Evolutionary conservation across 2,888 invertebrate genomes (phyloP), one percentile per base, ranked within the genome.

Genomic region (Polia nebulosa): DNA sequence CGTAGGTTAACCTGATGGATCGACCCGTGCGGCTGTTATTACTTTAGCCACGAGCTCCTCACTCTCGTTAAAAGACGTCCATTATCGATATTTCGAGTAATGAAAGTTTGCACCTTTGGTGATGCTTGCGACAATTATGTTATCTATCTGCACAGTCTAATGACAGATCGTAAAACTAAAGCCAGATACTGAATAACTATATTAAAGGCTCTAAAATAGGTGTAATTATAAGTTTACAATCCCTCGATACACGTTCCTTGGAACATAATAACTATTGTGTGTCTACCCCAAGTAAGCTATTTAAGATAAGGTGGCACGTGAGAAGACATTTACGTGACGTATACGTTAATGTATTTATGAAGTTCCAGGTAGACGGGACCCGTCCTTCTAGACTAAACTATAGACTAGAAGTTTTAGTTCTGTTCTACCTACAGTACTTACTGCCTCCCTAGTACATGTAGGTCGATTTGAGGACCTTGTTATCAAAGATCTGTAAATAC

Each of bases 331-430:
- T 57, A 66, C 57, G 41, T 58, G 52, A 72, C 67, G 34, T 55
- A 36, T 32, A 67, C 20, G 67, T 34, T 66, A 67, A 75, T 72
- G 41, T 67, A 47, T 55, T 66, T 75, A 72, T 55, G 20, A 75
- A 72, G 53, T 67, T 55, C 9, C 32, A 56, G 51, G 71, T 52
- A 56, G 47, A 47, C 39, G 27, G 22, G 17, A n/a, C n/a, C 25
- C 34, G 39, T 29, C 58, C 11, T 36, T 58, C 41, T 45, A 67
- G 27, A 17, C 22, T 39, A 13, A 22, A 57, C 20, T 51, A 20
- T 25, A n/a, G 9, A 45, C 36, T 29, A 9, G 36, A 72, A 72
- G 66, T 74, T 72, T 53, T 9, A 45, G 39, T 27, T 56, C 29
- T 51, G 44, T 63, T 63, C 25, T 51, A 49, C 13, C 8, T 15